Evolutionary conservation across 2,113 vertebrate genomes (phyloP).

Genomic region (Ameiurus melas): DNA sequence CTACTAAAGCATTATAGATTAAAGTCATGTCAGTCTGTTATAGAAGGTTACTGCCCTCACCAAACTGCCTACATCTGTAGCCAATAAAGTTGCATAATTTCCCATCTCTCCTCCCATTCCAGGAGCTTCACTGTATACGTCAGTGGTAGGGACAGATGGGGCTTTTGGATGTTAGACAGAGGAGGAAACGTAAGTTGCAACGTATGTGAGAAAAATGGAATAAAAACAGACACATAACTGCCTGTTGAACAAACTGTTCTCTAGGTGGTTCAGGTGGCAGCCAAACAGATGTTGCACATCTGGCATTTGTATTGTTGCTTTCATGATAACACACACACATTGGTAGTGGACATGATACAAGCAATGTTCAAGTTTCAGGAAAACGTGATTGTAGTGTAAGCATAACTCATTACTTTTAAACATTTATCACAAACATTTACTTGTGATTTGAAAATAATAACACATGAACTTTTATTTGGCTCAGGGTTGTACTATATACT

Average conservation of each 20-base stretch:
- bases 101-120: slow-evolving; percentile 37
- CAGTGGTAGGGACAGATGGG: slow-evolving; percentile 29
- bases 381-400: background rate
- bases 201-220: slow-evolving; percentile 9
- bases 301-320: slow-evolving; percentile 21
- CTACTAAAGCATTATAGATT: background rate
- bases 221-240: background rate
- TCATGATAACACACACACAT: slow-evolving; percentile 22
- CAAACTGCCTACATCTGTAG: slow-evolving; percentile 43
- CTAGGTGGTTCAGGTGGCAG: slow-evolving; percentile 15
- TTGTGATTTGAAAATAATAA: background rate
- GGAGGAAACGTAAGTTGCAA: slow-evolving; percentile 10
- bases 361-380: background rate
- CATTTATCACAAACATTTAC: background rate
- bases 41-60: background rate
- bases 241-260: slow-evolving; percentile 39
- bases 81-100: slow-evolving; percentile 50
- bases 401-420: background rate
- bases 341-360: background rate
- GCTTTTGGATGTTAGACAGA: background rate
- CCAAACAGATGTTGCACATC: slow-evolving; percentile 33
- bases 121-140: slow-evolving; percentile 36
- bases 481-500: background rate
- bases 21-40: slow-evolving; percentile 20
- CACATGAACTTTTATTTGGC: background rate